Conservation (phyloP, 1,140 invertebrate genomes). For the Propsilocerus akamusi region DNA sequence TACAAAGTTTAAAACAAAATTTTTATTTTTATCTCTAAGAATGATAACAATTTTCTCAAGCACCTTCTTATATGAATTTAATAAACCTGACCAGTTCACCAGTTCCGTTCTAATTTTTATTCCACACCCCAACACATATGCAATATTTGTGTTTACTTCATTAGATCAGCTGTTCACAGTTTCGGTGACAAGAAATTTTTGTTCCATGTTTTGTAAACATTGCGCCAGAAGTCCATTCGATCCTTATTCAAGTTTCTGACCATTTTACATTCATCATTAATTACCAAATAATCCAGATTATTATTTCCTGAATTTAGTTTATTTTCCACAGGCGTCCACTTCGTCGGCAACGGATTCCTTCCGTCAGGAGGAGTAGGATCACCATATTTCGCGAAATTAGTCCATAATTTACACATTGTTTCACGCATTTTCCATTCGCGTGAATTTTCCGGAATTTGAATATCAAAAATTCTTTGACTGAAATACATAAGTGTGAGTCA, state of each 20-base stretch:
- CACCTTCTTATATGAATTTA: not conserved
- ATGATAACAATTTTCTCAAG: not conserved
- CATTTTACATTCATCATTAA: slow-evolving; percentile 16
- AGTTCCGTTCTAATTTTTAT: not conserved
- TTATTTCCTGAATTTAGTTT: slow-evolving; percentile 8
- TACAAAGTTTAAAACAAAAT: not conserved
- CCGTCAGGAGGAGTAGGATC: slow-evolving; percentile 7
- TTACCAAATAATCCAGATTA: slow-evolving; percentile 17
- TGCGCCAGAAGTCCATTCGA: slow-evolving; percentile 23
- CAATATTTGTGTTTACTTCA: no score
- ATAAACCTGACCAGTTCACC: not conserved
- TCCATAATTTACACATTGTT: slow-evolving; percentile 9
- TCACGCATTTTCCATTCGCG: not conserved
- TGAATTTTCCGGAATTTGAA: not conserved
- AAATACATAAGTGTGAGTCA: not conserved
- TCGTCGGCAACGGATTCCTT: not conserved
- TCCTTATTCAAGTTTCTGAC: slow-evolving; percentile 18
- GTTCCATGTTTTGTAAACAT: slow-evolving; percentile 11
- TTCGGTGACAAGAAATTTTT: not conserved
- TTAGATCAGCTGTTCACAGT: no score
- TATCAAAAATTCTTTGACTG: not conserved
- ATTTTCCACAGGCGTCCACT: slow-evolving; percentile 15
- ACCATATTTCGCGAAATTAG: slow-evolving; percentile 14
- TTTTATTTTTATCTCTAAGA: not conserved
- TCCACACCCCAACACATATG: not conserved